A percentile compares a stretch with the other conserved stretches of the same genome.
These are phyloP conservation scores for Benitochromis conjunctus DNA, from an alignment of 2,113 vertebrate species.

Conservation along the genomic window DNA sequence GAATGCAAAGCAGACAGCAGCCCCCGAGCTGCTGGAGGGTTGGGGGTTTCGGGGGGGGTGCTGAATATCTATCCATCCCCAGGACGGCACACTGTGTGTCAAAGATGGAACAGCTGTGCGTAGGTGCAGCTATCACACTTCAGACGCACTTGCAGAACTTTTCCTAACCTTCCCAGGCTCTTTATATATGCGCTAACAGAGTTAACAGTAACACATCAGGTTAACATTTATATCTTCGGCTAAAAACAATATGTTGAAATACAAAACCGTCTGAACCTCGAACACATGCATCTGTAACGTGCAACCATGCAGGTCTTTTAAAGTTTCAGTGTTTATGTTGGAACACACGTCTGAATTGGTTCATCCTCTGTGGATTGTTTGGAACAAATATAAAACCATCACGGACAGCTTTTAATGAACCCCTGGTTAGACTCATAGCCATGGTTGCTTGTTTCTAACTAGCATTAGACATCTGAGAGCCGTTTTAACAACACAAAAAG, in stretches of 20 bases:
- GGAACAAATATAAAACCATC: neutral
- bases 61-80: neutral
- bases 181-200: neutral
- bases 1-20: neutral
- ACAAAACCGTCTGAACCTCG: neutral
- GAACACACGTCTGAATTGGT: neutral
- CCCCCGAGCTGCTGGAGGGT: neutral
- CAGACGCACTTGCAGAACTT: neutral
- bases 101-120: neutral
- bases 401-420: neutral
- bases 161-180: neutral
- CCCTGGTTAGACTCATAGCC: neutral
- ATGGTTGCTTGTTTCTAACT: neutral
- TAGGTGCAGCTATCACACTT: neutral
- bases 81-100: neutral
- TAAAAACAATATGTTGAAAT: neutral
- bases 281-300: neutral
- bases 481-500: neutral
- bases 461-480: neutral
- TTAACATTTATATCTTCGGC: neutral
- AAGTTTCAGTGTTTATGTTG: neutral
- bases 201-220: neutral
- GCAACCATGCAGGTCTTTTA: neutral
- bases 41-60: neutral
- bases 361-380: neutral